Base-by-base conservation (phyloP, 2,888 invertebrate genomes). In the Flexamia atlantica region DNA sequence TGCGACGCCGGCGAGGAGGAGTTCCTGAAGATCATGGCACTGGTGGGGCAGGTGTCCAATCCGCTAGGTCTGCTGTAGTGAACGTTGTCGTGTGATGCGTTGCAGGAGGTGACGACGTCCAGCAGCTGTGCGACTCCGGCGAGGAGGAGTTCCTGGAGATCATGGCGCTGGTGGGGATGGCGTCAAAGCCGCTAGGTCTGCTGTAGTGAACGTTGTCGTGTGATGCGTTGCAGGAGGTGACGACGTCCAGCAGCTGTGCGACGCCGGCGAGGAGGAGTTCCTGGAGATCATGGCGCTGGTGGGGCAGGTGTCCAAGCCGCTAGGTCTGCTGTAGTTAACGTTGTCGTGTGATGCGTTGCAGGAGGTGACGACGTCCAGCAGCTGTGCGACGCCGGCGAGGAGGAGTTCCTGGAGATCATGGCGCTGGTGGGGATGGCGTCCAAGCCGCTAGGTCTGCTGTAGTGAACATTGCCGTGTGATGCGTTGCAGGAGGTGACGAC, bases 361-460 rank as follows among this genome's bases (percentile, higher is more conserved):
- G 97, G 99, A 86, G 99, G 99, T 28, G 99, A 99, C 90, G 99
- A 99, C 90, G 98, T 99, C 7, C 98, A 99, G 89, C 99, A 99
- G 90, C 92, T 99, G 25, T 99, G 98, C 90, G 99, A 99, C 89
- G 99, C 99, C 7, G 98, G 99, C 25, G 99, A 99, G 90, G 98
- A 98, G 89, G 99, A 99, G 90, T 99, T 99, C 90, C 93, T 99
- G 28, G 99, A 99, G 91, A 99, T 99, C n/a, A 93, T 99, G 46
- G 17, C 2, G 46, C 92, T 99, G n/a, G 93, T 99, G 46, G 17
- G 46, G 46, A 92, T 99, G 79, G 98, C 99, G 0, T 96, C 97
- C 76, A 99, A 99, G 90, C 99, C 99, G 90, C 99, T 99, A 91
- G 97, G 97, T 9, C 93, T 99, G 7, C 98, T 98, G 89, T 98